Evolutionary conservation across 2,888 invertebrate species (phyloP).

Genomic region (Shargacucullia verbasci): DNA sequence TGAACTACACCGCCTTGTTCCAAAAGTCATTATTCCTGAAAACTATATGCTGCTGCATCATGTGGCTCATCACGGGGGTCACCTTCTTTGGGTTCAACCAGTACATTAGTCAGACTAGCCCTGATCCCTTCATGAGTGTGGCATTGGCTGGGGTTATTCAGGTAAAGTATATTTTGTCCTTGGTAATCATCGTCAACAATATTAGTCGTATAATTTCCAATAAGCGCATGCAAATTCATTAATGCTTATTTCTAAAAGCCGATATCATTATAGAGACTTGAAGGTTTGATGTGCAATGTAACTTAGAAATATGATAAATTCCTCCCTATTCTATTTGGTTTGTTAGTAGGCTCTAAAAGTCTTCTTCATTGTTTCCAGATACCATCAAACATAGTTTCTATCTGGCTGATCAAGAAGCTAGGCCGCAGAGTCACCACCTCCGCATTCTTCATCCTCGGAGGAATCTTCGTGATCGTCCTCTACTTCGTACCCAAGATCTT

Average conservation of each 20-base stretch:
- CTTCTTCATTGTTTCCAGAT: conserved; percentile 87
- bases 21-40: conserved; percentile 90
- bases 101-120: conserved; percentile 93
- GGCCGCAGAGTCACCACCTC: conserved; percentile 91
- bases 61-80: conserved; percentile 95
- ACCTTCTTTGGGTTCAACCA: conserved; percentile 96
- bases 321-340: no score
- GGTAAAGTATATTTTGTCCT: conserved; percentile 59
- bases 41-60: conserved; percentile 91
- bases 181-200: no score
- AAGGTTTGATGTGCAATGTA: no score
- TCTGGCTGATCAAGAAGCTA: conserved; percentile 89
- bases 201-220: background rate
- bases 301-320: no score
- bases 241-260: no score
- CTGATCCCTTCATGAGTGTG: conserved; percentile 94
- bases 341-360: no score
- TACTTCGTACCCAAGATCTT: conserved; percentile 86
- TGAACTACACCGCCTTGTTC: conserved; percentile 90
- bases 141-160: conserved; percentile 89
- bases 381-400: conserved; percentile 85
- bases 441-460: conserved; percentile 89
- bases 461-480: conserved; percentile 89
- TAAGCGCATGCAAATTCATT: background rate
- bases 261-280: no score